Evolutionary conservation across 2,888 invertebrate species (phyloP).

Genomic region (Dendrolimus houi): DNA sequence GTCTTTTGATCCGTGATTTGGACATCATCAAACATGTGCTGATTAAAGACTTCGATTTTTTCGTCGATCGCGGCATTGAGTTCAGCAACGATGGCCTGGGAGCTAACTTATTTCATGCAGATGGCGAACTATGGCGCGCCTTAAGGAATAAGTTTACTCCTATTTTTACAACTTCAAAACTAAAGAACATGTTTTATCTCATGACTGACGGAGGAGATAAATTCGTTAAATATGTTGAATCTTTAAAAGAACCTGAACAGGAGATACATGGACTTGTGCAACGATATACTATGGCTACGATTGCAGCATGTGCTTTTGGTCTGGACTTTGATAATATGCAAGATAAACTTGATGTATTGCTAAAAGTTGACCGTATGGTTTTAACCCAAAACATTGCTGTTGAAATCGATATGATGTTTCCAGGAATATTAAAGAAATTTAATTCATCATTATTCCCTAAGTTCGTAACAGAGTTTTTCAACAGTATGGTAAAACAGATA

Average conservation of each 20-base stretch:
- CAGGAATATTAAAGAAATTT: conserved; percentile 30
- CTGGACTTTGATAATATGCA: conserved; percentile 24
- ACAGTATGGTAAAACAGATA: conserved; percentile 23
- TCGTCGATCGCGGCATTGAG: conserved; percentile 35
- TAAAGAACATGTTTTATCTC: conserved; percentile 45
- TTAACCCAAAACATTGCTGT: conserved; percentile 12
- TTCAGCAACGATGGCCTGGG: conserved; percentile 35
- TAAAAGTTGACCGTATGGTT: conserved; percentile 13
- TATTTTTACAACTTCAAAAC: conserved; percentile 42
- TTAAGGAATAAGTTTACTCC: conserved; percentile 38
- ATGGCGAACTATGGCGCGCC: conserved; percentile 36
- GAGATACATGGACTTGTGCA: conserved; percentile 26
- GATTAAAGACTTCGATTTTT: conserved; percentile 43
- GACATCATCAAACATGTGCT: conserved; percentile 41
- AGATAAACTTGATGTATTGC: conserved; percentile 14
- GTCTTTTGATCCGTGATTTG: conserved; percentile 35
- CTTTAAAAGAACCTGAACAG: conserved; percentile 19
- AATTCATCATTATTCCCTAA: conserved; percentile 27
- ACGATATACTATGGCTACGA: conserved; percentile 29
- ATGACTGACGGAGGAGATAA: conserved; percentile 29
- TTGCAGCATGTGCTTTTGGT: conserved; percentile 36
- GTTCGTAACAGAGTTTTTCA: conserved; percentile 22
- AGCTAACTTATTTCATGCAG: conserved; percentile 37
- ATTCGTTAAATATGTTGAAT: conserved; percentile 22
- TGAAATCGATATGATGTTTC: conserved; percentile 36